Percentiles rank a stretch among this genome's conserved stretches.
Conservation (phyloP, 2,888 invertebrate genomes). For the Plagiodera versicolora region DNA sequence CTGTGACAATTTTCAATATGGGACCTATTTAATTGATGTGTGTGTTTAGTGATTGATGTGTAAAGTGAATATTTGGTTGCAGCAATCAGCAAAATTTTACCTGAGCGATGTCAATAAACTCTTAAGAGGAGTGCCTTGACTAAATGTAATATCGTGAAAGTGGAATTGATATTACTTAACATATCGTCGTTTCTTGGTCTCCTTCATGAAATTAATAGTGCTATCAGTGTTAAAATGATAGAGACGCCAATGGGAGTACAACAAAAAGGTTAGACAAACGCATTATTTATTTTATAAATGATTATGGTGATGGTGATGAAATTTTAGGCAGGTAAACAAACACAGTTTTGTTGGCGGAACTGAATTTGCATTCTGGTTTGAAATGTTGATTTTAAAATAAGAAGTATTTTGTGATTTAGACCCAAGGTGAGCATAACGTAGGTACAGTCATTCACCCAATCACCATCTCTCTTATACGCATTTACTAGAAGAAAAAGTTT, state of each 20-base stretch:
- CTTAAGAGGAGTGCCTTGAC: slow-evolving; percentile 53
- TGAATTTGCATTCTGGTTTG: slow-evolving; percentile 34
- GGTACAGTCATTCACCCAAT: slow-evolving; percentile 49
- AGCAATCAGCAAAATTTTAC: slow-evolving; percentile 26
- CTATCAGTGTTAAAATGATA: slow-evolving; percentile 3
- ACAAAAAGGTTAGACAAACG: slow-evolving; percentile 19
- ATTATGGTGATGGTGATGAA: not conserved
- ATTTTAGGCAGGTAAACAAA: not conserved
- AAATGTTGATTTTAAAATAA: slow-evolving; percentile 38
- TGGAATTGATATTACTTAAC: slow-evolving; percentile 52
- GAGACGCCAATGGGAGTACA: slow-evolving; percentile 16
- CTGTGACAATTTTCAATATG: too few species aligned
- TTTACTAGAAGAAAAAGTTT: slow-evolving; percentile 27
- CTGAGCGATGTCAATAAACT: slow-evolving; percentile 56
- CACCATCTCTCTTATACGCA: slow-evolving; percentile 35
- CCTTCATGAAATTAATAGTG: not conserved
- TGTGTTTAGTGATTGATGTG: slow-evolving; percentile 19
- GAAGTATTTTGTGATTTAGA: slow-evolving; percentile 46
- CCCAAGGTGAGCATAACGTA: slow-evolving; percentile 48
- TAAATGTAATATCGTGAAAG: slow-evolving; percentile 50
- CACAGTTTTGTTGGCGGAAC: slow-evolving; percentile 25
- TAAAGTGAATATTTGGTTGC: slow-evolving; percentile 25
- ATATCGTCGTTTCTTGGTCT: slow-evolving; percentile 9
- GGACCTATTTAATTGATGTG: not conserved
- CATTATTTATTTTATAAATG: not conserved